Conservation (phyloP, 2,797 vertebrate genomes). For the Coluber constrictor region DNA sequence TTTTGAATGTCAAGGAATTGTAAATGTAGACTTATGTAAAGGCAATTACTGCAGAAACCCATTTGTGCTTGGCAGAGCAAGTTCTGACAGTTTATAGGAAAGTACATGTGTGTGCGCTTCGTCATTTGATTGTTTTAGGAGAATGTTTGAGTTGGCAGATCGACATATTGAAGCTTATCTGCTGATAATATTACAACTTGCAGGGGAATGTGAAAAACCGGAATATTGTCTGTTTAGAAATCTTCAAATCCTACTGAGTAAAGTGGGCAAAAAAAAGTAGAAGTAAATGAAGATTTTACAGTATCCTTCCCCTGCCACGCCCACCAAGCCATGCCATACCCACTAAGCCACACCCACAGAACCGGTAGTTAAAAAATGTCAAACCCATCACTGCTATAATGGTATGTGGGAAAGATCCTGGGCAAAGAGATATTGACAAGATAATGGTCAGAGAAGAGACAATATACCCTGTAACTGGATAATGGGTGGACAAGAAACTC, state of each 20-base stretch:
- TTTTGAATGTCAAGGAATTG: constrained; percentile 16
- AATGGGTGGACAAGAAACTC: neutral
- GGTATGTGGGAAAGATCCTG: neutral
- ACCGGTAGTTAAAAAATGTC: no score
- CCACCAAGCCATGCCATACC: no score
- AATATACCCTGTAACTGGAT: neutral
- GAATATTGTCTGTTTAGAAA: constrained; percentile 49
- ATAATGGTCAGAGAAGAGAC: neutral
- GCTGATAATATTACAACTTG: constrained; percentile 75
- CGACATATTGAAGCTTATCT: constrained; percentile 77
- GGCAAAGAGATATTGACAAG: neutral
- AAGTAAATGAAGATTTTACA: constrained; percentile 16
- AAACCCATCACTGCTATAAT: neutral
- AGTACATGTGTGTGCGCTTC: constrained; percentile 78
- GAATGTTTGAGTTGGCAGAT: constrained; percentile 82
- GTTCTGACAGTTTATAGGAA: constrained; percentile 70
- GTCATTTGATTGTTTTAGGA: constrained; percentile 82
- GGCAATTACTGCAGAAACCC: constrained; percentile 41
- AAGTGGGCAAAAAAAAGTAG: constrained; percentile 51
- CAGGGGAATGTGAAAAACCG: constrained; percentile 28
- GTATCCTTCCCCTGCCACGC: no score
- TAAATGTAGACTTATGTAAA: constrained; percentile 21
- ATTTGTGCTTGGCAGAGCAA: constrained; percentile 54
- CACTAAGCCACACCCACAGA: no score
- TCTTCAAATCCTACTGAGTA: constrained; percentile 56